Evolutionary conservation across 2,888 invertebrate species (phyloP).

Genomic region (Cyclophora albipunctata): DNA sequence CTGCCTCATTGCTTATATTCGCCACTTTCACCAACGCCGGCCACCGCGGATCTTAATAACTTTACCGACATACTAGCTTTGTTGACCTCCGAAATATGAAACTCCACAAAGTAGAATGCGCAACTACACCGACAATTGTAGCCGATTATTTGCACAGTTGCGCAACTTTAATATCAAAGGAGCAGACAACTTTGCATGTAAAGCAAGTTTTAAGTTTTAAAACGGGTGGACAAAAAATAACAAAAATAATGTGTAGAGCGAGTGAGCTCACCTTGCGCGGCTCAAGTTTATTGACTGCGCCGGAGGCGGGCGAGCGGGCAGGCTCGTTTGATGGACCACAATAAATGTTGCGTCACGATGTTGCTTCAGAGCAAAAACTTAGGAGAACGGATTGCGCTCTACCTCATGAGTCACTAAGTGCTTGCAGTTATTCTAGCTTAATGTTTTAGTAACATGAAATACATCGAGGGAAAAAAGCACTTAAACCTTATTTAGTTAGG

Average conservation of each 20-base stretch:
- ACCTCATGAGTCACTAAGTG: constrained; percentile 36
- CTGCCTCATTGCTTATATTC: constrained; percentile 58
- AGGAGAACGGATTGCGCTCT: constrained; percentile 34
- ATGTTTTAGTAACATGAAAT: too few species aligned
- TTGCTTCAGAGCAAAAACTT: constrained; percentile 45
- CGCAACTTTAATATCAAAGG: constrained; percentile 32
- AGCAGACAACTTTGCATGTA: constrained; percentile 4
- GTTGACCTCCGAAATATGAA: constrained; percentile 44
- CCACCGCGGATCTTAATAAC: constrained; percentile 42
- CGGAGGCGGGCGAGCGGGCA: constrained; percentile 39
- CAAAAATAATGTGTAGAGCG: constrained; percentile 20
- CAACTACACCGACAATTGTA: not conserved
- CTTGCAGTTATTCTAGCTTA: too few species aligned
- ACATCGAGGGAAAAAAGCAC: too few species aligned
- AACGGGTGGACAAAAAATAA: constrained; percentile 43
- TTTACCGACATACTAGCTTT: constrained; percentile 25
- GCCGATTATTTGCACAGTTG: constrained; percentile 9
- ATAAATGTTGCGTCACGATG: constrained; percentile 55
- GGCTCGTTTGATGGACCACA: constrained; percentile 41
- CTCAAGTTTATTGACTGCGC: constrained; percentile 72
- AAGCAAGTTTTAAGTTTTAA: constrained; percentile 35
- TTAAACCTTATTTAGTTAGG: too few species aligned
- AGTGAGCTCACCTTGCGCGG: constrained; percentile 57
- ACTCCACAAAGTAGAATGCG: constrained; percentile 1
- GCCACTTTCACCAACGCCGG: constrained; percentile 69